phyloP scores from a whole-genome alignment of 2,113 vertebrate species.

The Grallaria varia region DNA sequence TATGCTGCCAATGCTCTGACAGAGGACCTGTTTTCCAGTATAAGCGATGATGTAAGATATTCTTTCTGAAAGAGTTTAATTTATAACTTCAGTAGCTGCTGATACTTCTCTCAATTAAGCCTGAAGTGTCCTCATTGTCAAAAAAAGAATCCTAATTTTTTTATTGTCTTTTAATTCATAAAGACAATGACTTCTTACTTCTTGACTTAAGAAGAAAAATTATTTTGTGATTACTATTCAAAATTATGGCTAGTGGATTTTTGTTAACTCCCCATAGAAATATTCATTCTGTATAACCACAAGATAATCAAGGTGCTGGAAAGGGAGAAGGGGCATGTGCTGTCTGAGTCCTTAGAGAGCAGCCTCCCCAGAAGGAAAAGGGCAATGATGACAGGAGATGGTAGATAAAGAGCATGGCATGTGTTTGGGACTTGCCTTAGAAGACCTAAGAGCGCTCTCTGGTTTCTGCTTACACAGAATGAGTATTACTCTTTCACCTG shows the following conservation, averaged over 20 bases:
- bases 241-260: neutral
- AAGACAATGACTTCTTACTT: neutral
- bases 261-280: neutral
- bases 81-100: neutral
- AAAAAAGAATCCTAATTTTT: neutral
- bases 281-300: neutral
- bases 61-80: neutral
- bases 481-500: neutral
- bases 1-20: neutral
- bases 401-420: neutral
- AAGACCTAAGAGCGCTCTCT: neutral
- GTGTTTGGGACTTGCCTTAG: neutral
- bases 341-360: neutral
- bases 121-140: neutral
- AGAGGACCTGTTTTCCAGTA: neutral
- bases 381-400: neutral
- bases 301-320: neutral
- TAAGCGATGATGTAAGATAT: neutral
- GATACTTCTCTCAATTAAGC: neutral
- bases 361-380: neutral
- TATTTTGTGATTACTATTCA: neutral
- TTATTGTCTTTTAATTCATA: neutral
- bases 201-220: neutral
- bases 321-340: neutral
- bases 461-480: neutral